Evolutionary conservation across 2,888 invertebrate species (phyloP).

Genomic region (Drosophila subsilvestris): DNA sequence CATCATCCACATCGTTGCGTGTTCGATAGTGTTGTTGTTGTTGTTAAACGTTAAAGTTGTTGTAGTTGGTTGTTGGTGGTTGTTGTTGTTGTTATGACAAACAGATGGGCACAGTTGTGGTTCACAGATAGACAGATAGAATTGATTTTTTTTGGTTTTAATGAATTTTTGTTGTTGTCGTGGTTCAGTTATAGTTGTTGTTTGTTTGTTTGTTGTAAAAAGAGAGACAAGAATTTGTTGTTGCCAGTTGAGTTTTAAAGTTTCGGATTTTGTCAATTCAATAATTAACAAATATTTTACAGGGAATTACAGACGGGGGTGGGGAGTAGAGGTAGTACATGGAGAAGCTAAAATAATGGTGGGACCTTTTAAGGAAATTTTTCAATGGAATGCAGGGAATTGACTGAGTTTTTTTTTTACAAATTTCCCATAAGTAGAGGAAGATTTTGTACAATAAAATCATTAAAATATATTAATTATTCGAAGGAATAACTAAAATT

Average conservation of each 20-base stretch:
- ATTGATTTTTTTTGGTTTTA: slow-evolving; percentile 47
- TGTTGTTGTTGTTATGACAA: slow-evolving; percentile 64
- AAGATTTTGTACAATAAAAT: background rate
- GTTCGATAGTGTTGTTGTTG: slow-evolving; percentile 46
- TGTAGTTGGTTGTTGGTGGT: slow-evolving; percentile 46
- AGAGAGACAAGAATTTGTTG: slow-evolving; percentile 74
- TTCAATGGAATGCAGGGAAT: background rate
- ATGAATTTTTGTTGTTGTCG: slow-evolving; percentile 17
- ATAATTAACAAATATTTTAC: slow-evolving; percentile 49
- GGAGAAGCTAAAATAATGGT: slow-evolving; percentile 59
- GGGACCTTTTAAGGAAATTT: slow-evolving; percentile 5
- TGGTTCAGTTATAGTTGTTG: slow-evolving; percentile 29
- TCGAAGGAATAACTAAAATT: no score
- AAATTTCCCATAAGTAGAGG: no score
- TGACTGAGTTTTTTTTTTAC: no score
- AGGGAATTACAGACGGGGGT: background rate
- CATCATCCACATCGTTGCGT: slow-evolving; percentile 70
- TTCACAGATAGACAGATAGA: slow-evolving; percentile 50
- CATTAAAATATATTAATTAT: background rate
- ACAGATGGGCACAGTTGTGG: slow-evolving; percentile 53
- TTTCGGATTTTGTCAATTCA: slow-evolving; percentile 42
- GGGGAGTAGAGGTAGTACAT: slow-evolving; percentile 6
- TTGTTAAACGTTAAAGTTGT: slow-evolving; percentile 28
- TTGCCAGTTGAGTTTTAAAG: slow-evolving; percentile 69
- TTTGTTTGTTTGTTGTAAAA: slow-evolving; percentile 63